Conservation (phyloP, 1,140 invertebrate species). For the Octopus bimaculoides region DNA sequence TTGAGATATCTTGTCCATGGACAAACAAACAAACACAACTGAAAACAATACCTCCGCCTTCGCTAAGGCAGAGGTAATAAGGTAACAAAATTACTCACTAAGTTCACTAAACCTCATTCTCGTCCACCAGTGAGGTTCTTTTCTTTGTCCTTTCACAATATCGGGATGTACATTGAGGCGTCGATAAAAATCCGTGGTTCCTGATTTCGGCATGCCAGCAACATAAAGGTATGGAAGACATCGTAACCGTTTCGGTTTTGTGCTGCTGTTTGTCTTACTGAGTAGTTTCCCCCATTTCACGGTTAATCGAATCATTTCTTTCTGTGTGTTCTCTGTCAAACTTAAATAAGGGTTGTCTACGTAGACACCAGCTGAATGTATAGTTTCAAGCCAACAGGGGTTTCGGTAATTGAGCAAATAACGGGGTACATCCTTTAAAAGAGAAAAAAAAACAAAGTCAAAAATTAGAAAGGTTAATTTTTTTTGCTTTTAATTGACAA, state of each 20-base stretch:
- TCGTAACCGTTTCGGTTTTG: conserved; percentile 25
- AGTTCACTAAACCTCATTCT: conserved; percentile 42
- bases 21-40: no score
- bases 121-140: conserved; percentile 53
- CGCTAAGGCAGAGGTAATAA: no score
- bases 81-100: not conserved
- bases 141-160: conserved; percentile 36
- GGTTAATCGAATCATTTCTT: conserved; percentile 25
- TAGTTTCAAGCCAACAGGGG: conserved; percentile 44
- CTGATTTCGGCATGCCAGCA: conserved; percentile 49
- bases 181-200: conserved; percentile 47
- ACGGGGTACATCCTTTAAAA: conserved; percentile 28
- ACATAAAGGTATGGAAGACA: conserved; percentile 50
- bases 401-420: conserved; percentile 39
- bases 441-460: conserved; percentile 1
- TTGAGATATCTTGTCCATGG: no score
- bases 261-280: not conserved
- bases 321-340: conserved; percentile 25
- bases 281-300: conserved; percentile 26
- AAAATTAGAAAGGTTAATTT: no score
- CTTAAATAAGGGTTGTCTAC: conserved; percentile 33
- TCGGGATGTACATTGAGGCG: conserved; percentile 41
- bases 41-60: no score
- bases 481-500: no score
- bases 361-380: conserved; percentile 27